Conservation (phyloP, 2,888 invertebrate species). For the Adineta ricciae region DNA sequence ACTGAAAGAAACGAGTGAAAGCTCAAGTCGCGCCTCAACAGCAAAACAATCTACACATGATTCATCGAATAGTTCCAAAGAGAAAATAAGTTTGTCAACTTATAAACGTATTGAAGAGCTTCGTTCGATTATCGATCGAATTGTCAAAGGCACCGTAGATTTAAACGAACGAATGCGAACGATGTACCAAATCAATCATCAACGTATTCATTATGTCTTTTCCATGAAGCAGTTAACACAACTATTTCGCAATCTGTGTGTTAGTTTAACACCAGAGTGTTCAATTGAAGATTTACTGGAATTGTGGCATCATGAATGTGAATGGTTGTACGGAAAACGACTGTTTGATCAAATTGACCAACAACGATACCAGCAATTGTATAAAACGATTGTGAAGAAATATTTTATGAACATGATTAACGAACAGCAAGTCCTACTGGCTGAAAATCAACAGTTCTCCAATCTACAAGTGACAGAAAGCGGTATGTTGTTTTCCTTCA, state of each 20-base stretch:
- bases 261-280: conserved; percentile 44
- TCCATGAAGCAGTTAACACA: conserved; percentile 43
- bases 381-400: conserved; percentile 45
- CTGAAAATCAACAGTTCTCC: background rate
- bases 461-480: conserved; percentile 32
- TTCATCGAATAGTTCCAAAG: background rate
- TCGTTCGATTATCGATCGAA: conserved; percentile 19
- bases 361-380: conserved; percentile 44
- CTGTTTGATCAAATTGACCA: conserved; percentile 48
- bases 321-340: conserved; percentile 46
- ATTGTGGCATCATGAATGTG: conserved; percentile 49
- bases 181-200: conserved; percentile 47
- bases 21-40: background rate
- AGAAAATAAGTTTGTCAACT: background rate
- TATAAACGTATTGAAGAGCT: conserved; percentile 13
- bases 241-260: conserved; percentile 47
- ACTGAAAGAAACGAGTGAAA: background rate
- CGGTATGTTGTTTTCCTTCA: background rate
- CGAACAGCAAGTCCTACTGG: conserved; percentile 1
- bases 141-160: conserved; percentile 27
- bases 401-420: conserved; percentile 41
- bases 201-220: conserved; percentile 48
- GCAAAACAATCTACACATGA: background rate
- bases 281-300: conserved; percentile 41
- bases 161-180: conserved; percentile 42